A percentile compares a stretch with the other conserved stretches of the same genome.
Evolutionary conservation across 2,113 vertebrate genomes (phyloP).

Genomic region (Podiceps cristatus): DNA sequence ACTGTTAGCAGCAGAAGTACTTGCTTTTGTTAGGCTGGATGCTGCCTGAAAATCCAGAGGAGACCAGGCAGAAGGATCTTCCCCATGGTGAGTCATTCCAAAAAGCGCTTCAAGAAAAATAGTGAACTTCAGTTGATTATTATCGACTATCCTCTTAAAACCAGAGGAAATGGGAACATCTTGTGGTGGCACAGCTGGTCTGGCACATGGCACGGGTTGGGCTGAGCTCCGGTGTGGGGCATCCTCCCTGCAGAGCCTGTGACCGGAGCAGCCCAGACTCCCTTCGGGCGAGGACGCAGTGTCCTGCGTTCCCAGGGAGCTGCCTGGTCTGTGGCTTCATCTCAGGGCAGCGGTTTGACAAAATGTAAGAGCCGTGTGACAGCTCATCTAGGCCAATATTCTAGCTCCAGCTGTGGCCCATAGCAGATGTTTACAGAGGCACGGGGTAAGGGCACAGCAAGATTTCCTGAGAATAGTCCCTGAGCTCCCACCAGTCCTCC

Average conservation of each 20-base stretch:
- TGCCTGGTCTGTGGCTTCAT: neutral
- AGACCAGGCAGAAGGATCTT: neutral
- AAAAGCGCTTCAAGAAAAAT: neutral
- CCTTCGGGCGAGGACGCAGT: neutral
- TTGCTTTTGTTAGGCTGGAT: neutral
- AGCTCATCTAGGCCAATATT: neutral
- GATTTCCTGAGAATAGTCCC: neutral
- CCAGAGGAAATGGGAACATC: neutral
- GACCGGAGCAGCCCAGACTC: rapidly evolving
- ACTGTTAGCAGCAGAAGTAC: neutral
- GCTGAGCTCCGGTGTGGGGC: rapidly evolving
- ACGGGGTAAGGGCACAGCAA: neutral
- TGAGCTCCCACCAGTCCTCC: neutral
- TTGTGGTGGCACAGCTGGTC: rapidly evolving
- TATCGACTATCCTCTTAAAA: neutral
- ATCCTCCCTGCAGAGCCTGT: neutral
- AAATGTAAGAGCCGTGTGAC: rapidly evolving
- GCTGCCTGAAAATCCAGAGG: neutral
- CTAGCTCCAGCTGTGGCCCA: neutral
- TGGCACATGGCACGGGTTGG: rapidly evolving
- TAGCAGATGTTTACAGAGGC: neutral
- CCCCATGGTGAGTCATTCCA: neutral
- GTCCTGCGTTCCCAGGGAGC: neutral
- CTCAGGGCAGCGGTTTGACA: neutral
- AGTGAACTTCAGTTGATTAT: neutral